Conservation (phyloP, 92 coral and sea anemone genomes). For the Bergia sp. region DNA sequence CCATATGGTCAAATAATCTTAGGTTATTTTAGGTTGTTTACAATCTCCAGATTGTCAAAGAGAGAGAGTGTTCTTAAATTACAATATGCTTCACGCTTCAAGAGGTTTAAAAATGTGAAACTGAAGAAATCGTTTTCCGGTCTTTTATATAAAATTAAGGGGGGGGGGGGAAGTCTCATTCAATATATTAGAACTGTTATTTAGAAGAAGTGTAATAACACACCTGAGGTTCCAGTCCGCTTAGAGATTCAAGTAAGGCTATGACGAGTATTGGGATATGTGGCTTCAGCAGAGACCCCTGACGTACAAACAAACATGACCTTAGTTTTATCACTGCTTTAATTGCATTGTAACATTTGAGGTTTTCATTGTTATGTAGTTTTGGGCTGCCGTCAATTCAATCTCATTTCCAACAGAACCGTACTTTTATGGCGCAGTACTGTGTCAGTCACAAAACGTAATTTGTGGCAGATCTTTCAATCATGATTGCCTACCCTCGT, state of each 20-base stretch:
- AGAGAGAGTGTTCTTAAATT: no score
- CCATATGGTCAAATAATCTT: no score
- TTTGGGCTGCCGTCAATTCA: no score
- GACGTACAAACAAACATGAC: background rate
- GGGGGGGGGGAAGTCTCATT: no score
- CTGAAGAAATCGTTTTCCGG: background rate
- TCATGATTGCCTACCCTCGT: background rate
- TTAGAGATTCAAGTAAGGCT: conserved; percentile 93
- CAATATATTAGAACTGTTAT: background rate
- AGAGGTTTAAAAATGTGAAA: no score
- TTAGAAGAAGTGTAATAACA: background rate
- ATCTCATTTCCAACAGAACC: background rate
- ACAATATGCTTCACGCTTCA: no score
- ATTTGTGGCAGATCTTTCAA: background rate
- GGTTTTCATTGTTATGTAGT: no score
- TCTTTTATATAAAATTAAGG: no score
- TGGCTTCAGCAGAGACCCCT: conserved; percentile 92
- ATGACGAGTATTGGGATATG: conserved; percentile 89
- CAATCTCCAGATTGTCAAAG: no score
- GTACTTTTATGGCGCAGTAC: background rate
- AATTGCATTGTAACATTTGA: no score
- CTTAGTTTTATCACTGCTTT: no score
- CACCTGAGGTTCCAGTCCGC: conserved; percentile 91
- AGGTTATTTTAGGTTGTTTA: no score
- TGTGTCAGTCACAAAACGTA: background rate